Evolutionary conservation across 1,140 invertebrate species (phyloP).

Genomic region (Solenopsis fugax): DNA sequence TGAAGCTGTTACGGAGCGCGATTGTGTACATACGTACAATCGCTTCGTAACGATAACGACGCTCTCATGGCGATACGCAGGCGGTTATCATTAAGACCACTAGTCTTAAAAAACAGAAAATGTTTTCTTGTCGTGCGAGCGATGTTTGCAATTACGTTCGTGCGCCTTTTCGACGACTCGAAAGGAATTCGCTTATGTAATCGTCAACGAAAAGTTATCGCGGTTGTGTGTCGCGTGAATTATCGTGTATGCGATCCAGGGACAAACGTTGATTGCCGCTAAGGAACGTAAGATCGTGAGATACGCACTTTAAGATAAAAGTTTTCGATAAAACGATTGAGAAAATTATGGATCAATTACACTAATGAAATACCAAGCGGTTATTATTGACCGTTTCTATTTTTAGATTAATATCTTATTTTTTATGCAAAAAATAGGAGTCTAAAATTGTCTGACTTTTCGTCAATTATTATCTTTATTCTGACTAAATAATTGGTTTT

Average conservation of each 20-base stretch:
- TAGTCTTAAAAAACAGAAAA: conserved; percentile 21
- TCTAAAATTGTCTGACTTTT: no score
- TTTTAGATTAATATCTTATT: no score
- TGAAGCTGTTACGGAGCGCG: conserved; percentile 68
- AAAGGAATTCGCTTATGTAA: conserved; percentile 43
- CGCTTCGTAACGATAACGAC: conserved; percentile 71
- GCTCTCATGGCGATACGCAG: conserved; percentile 66
- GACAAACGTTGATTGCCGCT: conserved; percentile 31
- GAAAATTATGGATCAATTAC: conserved; percentile 5
- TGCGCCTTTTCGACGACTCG: conserved; percentile 31
- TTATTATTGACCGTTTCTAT: no score
- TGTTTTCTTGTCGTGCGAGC: conserved; percentile 28
- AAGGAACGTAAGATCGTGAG: not conserved
- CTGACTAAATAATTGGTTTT: no score
- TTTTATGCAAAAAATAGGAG: no score
- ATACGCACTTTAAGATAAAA: not conserved
- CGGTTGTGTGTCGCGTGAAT: not conserved
- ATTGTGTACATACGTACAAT: conserved; percentile 68
- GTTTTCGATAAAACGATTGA: not conserved
- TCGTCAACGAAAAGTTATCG: conserved; percentile 22
- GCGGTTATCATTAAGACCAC: conserved; percentile 72
- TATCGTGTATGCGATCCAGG: conserved; percentile 30
- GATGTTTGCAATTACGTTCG: conserved; percentile 17
- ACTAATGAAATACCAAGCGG: not conserved
- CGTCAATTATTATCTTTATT: no score